phyloP scores from a whole-genome alignment of 1,140 invertebrate species.

The Drepana arcuata region DNA sequence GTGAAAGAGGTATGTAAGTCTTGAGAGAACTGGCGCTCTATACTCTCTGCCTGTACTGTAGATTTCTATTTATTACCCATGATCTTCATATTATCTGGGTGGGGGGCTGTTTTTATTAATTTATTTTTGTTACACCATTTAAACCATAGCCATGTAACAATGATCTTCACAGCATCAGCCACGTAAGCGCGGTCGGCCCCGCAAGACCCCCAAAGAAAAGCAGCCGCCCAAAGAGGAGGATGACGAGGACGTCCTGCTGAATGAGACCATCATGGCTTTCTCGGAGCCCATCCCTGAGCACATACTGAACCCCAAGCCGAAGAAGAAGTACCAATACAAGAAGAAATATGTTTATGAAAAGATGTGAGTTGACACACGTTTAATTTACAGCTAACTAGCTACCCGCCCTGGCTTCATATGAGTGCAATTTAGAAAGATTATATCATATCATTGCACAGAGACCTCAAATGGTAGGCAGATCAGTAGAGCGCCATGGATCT shows the following conservation, averaged over 20 bases:
- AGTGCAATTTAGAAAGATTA: too few species aligned
- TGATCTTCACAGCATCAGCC: conserved; percentile 19
- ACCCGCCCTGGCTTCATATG: background rate
- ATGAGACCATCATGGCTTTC: conserved; percentile 63
- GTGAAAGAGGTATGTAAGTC: too few species aligned
- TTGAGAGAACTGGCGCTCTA: too few species aligned
- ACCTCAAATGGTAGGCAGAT: too few species aligned
- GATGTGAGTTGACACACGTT: conserved; percentile 50
- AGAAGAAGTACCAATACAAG: conserved; percentile 39
- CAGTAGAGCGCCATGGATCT: too few species aligned
- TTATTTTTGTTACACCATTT: too few species aligned
- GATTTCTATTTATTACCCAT: too few species aligned
- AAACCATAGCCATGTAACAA: too few species aligned
- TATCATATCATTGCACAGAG: too few species aligned
- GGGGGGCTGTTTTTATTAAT: too few species aligned
- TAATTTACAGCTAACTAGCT: background rate
- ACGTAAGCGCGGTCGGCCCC: conserved; percentile 43
- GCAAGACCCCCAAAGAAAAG: conserved; percentile 19
- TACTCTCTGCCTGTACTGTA: too few species aligned
- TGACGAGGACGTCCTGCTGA: conserved; percentile 54
- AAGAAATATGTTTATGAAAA: conserved; percentile 67
- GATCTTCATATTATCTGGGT: too few species aligned
- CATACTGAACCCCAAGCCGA: conserved; percentile 54
- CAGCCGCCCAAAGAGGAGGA: conserved; percentile 24
- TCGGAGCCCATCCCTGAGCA: conserved; percentile 62